Conservation (phyloP, 2,888 invertebrate species). For the Polyommatus icarus region DNA sequence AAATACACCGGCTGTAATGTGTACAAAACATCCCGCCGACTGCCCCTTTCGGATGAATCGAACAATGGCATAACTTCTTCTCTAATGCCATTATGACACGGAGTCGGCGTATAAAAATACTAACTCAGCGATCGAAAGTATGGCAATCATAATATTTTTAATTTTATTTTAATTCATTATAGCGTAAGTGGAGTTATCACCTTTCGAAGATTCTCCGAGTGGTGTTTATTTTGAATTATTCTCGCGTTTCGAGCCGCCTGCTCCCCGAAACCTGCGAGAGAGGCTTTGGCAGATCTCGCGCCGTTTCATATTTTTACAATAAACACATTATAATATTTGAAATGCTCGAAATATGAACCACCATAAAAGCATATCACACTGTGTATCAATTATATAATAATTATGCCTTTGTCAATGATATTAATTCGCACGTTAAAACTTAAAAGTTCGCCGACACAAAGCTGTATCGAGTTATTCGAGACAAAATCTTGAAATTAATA, state of each 20-base stretch:
- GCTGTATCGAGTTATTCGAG: not conserved
- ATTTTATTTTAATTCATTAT: constrained; percentile 18
- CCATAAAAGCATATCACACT: not conserved
- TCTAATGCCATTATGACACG: constrained; percentile 29
- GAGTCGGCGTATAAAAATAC: constrained; percentile 5
- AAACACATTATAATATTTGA: constrained; percentile 9
- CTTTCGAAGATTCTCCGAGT: not conserved
- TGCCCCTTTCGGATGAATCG: constrained; percentile 36
- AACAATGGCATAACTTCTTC: constrained; percentile 29
- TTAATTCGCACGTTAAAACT: not conserved
- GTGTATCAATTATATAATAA: not conserved
- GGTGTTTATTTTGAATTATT: constrained; percentile 1
- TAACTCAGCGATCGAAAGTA: not conserved
- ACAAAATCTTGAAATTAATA: not conserved
- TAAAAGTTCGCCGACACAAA: not conserved
- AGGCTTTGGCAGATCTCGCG: not conserved
- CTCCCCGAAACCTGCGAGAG: not conserved
- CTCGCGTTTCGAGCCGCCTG: not conserved
- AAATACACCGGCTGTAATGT: constrained; percentile 37
- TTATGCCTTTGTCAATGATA: not conserved
- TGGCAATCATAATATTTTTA: constrained; percentile 13
- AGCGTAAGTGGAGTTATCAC: not conserved
- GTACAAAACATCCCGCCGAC: constrained; percentile 36
- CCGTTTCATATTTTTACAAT: not conserved
- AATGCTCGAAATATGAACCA: not conserved